A percentile compares a stretch with the other conserved stretches of the same genome.
These are phyloP conservation scores for Hiodon tergisus DNA, from an alignment of 2,113 vertebrate genomes.

Conservation along the genomic window DNA sequence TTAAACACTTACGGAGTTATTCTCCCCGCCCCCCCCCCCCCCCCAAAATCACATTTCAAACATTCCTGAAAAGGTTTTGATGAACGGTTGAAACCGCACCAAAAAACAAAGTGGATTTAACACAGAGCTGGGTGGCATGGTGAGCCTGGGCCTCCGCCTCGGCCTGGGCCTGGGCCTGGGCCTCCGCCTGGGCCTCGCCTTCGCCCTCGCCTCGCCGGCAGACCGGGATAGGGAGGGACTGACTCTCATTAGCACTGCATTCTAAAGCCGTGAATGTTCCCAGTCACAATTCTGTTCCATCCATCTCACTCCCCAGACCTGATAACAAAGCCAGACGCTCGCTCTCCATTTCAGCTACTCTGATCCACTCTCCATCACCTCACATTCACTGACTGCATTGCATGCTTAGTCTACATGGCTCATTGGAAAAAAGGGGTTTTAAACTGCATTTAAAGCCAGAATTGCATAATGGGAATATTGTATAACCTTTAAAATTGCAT, in stretches of 20 bases:
- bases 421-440: not conserved
- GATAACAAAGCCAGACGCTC: not conserved
- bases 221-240: constrained; percentile 2
- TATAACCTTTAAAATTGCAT: too few relatives aligned
- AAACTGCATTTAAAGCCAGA: not conserved
- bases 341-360: constrained; percentile 9
- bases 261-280: constrained; percentile 1
- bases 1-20: not conserved
- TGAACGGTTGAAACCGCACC: constrained; percentile 17
- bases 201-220: too few relatives aligned
- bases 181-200: not conserved
- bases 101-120: constrained; percentile 30
- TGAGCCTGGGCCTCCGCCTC: not conserved
- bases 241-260: constrained; percentile 18
- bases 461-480: too few relatives aligned
- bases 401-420: not conserved
- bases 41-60: not conserved
- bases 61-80: constrained; percentile 17
- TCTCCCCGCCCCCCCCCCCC: not conserved
- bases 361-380: constrained; percentile 7
- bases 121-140: constrained; percentile 30
- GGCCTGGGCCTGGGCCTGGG: not conserved
- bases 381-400: not conserved
- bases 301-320: not conserved
- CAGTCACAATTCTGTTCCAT: constrained; percentile 10